These are phyloP conservation scores for Sitobion miscanthi DNA, from an alignment of 1,140 invertebrate species.

Conservation along the genomic window DNA sequence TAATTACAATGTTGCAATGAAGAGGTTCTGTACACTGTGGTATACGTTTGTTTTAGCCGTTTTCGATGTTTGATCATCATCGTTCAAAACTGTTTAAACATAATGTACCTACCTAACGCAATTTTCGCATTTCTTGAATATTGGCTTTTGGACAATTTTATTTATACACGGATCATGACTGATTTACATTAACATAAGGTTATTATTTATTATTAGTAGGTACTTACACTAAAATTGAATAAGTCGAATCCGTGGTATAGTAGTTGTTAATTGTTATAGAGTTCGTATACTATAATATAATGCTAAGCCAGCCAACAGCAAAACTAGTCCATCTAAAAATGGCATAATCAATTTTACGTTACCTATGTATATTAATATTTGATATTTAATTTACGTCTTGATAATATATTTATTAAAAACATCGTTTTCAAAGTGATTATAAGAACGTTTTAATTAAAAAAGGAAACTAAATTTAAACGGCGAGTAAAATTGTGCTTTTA, in stretches of 20 bases:
- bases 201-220: not conserved
- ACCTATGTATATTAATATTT: too few relatives aligned
- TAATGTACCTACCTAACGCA: not conserved
- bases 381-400: not conserved
- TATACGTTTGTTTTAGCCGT: not conserved
- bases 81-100: too few relatives aligned
- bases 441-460: not conserved
- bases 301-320: not conserved
- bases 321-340: not conserved
- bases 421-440: not conserved
- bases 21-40: not conserved
- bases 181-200: not conserved
- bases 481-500: not conserved
- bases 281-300: not conserved
- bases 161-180: not conserved
- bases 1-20: not conserved
- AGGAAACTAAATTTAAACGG: not conserved
- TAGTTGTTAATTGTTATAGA: not conserved
- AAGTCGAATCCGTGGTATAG: not conserved
- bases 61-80: not conserved
- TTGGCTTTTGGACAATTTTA: too few relatives aligned
- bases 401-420: constrained; percentile 18
- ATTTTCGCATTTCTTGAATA: too few relatives aligned
- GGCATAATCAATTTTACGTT: too few relatives aligned
- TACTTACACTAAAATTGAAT: not conserved